Base-by-base conservation (phyloP, 1,140 invertebrate species). In the Pomacea maculata region DNA sequence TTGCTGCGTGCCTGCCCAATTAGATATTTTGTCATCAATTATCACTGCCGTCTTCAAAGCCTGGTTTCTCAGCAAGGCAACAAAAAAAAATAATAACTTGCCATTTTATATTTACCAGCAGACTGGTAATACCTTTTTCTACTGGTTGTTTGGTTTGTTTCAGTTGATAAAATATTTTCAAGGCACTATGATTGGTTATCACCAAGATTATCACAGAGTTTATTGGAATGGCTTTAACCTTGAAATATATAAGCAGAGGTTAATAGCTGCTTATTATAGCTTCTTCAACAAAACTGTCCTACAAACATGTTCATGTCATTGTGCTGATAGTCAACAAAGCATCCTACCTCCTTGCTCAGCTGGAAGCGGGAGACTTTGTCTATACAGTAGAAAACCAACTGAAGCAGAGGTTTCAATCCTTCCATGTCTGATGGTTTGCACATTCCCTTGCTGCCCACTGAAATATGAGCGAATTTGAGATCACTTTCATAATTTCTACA, bases 281-380 rank as follows among this genome's bases (percentile, higher is more conserved):
- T 2, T 45, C 34, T 45, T 45, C 34, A 45, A 45, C 34, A 45
- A 45, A 45, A 14, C 57, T 61, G 57, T 61, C 57, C n/a, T 70
- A 14, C n/a, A 45, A 45, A 29, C 34, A 70, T 70, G 34, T 45
- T 45, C 34, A 45, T 45, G 34, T 45, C 34, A 45, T 45, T 61
- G 11, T 14, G 57, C 34, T 54, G 14, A n/a, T 25, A 52, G 21
- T n/a, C 73, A 9, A 75, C 2, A 75, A 17, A 2, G 54, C n/a
- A 79, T 45, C 89, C 91, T 90, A 96, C 97, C 94, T 99, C 98
- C 92, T 96, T 97, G 75, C 95, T 96, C 61, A 99, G 93, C 87
- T 95, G 94, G 81, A 97, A 95, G 82, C 96, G 93, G 88, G 96
- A 95, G 64, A 99, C 93, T 92, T 97, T 98, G 89, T 99, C 97